Percentiles rank a stretch among this genome's conserved stretches.
phyloP scores from a whole-genome alignment of 2,888 invertebrate species.

The Agrenia bidenticulata region DNA sequence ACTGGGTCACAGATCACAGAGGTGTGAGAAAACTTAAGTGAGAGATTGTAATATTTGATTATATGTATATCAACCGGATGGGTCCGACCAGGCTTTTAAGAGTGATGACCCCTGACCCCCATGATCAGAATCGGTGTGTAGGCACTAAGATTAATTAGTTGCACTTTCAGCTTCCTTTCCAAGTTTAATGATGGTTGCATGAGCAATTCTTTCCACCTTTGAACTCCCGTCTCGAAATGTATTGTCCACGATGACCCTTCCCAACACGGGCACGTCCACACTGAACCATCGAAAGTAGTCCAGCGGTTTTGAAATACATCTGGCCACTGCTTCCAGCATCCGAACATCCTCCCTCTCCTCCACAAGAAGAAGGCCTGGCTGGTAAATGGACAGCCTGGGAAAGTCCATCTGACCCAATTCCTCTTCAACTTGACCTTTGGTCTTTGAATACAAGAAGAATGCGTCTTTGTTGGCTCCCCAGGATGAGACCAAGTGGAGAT shows the following conservation, averaged over 20 bases:
- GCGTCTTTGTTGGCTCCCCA: conserved; percentile 59
- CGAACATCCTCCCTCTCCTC: conserved; percentile 52
- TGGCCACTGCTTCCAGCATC: conserved; percentile 47
- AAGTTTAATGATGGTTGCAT: conserved; percentile 37
- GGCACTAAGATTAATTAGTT: no score
- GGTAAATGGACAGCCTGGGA: conserved; percentile 51
- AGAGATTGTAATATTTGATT: no score
- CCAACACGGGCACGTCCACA: conserved; percentile 51
- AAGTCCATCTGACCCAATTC: conserved; percentile 50
- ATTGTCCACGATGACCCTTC: conserved; percentile 53
- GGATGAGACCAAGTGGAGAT: conserved; percentile 59
- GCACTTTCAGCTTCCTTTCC: no score
- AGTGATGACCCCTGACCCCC: no score
- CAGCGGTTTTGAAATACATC: conserved; percentile 41
- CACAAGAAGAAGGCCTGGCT: conserved; percentile 42
- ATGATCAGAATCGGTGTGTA: no score
- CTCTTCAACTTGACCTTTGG: conserved; percentile 56
- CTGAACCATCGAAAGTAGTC: conserved; percentile 52
- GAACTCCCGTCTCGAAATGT: conserved; percentile 34
- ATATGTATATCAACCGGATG: no score
- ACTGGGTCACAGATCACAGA: no score
- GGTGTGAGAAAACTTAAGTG: no score
- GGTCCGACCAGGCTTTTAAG: no score
- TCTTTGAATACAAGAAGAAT: conserved; percentile 57
- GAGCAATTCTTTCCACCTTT: conserved; percentile 37